Conservation (phyloP, 2,113 vertebrate genomes). For the Trochalopteron elliotii region DNA sequence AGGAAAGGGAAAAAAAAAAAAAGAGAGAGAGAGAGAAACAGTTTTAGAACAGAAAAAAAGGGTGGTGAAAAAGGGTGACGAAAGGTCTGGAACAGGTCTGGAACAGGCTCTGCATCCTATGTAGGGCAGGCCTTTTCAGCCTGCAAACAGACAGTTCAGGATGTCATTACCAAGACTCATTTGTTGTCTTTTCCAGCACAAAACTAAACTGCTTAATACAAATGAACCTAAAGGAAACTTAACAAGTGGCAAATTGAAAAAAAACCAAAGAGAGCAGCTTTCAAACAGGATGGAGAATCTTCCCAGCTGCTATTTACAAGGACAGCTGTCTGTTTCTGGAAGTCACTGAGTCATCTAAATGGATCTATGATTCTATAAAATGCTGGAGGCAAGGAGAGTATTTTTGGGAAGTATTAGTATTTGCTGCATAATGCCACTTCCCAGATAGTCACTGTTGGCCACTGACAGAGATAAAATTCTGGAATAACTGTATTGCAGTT, state of each 20-base stretch:
- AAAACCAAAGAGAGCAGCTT: neutral
- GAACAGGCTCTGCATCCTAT: neutral
- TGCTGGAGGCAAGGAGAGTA: neutral
- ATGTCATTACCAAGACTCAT: neutral
- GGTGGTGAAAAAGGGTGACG: neutral
- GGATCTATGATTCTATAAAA: neutral
- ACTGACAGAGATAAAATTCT: neutral
- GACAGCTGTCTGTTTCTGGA: neutral
- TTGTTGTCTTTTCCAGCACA: neutral
- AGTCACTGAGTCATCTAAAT: neutral
- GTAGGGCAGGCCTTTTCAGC: neutral
- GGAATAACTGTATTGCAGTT: neutral
- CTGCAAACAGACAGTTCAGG: neutral
- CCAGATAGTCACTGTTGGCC: neutral
- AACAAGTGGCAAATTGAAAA: neutral
- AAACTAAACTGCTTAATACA: neutral
- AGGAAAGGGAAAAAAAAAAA: neutral
- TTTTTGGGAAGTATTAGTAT: neutral
- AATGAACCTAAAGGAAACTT: neutral
- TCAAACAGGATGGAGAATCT: neutral
- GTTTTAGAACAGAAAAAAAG: neutral
- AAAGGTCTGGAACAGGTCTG: neutral
- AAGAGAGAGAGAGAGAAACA: rapidly evolving
- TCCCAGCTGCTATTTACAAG: neutral
- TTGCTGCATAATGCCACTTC: neutral